A percentile compares a stretch with the other conserved stretches of the same genome.
Evolutionary conservation across 2,113 vertebrate genomes (phyloP).

Genomic region (Asarcornis scutulata): DNA sequence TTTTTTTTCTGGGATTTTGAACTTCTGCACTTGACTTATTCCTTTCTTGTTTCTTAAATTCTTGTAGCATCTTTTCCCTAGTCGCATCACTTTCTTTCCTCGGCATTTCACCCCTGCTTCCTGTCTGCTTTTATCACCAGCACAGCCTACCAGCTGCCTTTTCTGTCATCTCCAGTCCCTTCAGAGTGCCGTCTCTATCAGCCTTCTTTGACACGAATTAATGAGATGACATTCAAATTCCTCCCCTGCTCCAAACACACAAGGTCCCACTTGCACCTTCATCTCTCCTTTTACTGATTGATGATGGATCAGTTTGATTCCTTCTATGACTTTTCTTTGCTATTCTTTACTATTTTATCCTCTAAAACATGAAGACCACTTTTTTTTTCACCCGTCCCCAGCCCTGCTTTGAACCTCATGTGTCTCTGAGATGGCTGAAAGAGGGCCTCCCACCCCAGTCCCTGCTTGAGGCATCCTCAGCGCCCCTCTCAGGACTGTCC

Average conservation of each 20-base stretch:
- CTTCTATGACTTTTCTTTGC: not conserved
- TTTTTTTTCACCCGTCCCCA: not conserved
- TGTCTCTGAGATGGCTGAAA: not conserved
- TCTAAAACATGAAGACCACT: not conserved
- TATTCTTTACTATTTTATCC: not conserved
- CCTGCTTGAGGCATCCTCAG: rapidly evolving
- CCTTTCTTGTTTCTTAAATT: not conserved
- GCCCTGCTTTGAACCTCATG: rapidly evolving
- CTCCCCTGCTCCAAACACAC: not conserved
- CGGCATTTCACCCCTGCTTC: rapidly evolving
- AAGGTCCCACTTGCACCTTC: not conserved
- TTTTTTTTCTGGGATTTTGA: not conserved
- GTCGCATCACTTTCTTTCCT: not conserved
- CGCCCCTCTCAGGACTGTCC: rapidly evolving
- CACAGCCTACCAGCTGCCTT: rapidly evolving
- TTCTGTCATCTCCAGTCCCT: not conserved
- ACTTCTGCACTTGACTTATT: not conserved
- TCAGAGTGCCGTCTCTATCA: not conserved
- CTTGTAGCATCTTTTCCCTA: not conserved
- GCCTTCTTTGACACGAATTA: not conserved
- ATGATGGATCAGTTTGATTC: not conserved
- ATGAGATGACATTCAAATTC: rapidly evolving
- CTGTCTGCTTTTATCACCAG: not conserved
- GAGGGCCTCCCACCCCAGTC: rapidly evolving
- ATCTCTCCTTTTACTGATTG: not conserved